Conservation (phyloP, 2,797 vertebrate genomes). For the Microhierax caerulescens region DNA sequence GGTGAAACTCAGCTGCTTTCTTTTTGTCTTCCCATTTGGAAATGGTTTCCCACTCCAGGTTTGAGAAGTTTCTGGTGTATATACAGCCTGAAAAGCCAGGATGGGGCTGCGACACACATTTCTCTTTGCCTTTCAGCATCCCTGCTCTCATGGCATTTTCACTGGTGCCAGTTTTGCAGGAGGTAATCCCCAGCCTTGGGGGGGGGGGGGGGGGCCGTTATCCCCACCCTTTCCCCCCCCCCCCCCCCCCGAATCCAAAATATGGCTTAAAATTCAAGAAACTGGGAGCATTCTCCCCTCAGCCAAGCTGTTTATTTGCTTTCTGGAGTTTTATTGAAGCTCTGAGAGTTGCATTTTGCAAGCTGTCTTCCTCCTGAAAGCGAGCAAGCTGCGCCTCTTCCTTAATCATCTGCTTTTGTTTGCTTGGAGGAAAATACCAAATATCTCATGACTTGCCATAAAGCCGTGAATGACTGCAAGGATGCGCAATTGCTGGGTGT, state of each 20-base stretch:
- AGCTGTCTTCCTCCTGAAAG: constrained; percentile 37
- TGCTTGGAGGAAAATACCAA: constrained; percentile 48
- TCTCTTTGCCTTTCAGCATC: background rate
- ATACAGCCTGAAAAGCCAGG: background rate
- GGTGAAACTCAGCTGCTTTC: background rate
- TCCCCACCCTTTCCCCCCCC: too few species aligned
- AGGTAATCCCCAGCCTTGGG: constrained; percentile 6
- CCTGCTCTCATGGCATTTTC: background rate
- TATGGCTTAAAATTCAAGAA: background rate
- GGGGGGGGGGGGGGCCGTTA: too few species aligned
- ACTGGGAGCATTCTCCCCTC: background rate
- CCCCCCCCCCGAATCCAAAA: background rate
- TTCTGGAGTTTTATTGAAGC: constrained; percentile 47
- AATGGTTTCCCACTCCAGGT: background rate
- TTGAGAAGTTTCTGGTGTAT: background rate
- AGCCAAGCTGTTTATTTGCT: constrained; percentile 51
- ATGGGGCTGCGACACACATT: background rate
- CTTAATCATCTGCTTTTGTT: constrained; percentile 54
- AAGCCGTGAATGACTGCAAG: background rate
- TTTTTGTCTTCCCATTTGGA: background rate
- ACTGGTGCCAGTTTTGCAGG: background rate
- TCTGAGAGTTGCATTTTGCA: constrained; percentile 29
- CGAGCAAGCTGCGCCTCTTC: constrained; percentile 18
- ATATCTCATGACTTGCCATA: constrained; percentile 25
- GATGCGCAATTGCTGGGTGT: background rate